Base-by-base conservation (phyloP, 92 coral and sea anemone species). In the Palythoa grandiflora region DNA sequence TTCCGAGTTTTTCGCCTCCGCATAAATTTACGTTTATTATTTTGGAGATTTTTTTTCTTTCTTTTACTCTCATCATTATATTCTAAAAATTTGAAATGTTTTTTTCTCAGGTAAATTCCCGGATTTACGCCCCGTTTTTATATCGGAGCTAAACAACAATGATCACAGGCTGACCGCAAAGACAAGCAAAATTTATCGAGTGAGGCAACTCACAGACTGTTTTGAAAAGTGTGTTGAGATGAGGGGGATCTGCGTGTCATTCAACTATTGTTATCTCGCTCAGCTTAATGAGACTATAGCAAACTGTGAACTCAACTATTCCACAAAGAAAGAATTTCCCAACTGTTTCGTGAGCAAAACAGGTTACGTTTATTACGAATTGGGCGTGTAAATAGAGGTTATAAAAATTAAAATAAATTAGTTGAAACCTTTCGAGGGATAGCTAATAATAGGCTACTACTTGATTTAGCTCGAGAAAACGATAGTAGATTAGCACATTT, bases 181-280 rank as follows among this genome's bases (percentile, higher is more conserved):
- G 63, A 15, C 75, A n/a, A 63, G 65, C 38, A 80, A 63, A 40
- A 36, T 65, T 28, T 21, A 65, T n/a, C 61, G n/a, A 61, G 85
- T 80, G 12, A 80, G 19, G 35, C 60, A 80, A 10, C 70, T 80
- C 5, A 80, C 75, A 12, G 85, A 63, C n/a, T 80, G 85, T 61
- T 80, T 80, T 12, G 48, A 38, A 20, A 80, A 80, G 85, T 80
- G 85, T 44, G 44, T 80, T 10, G 85, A 65, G 38, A 80, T 80
- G 85, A 65, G 55, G 9, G 75, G 85, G 12, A n/a, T 47, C n/a
- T 80, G 85, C 12, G 85, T 66, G 5, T 80, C 85, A 17, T 80
- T 59, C 85, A 80, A 80, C 75, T 80, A 65, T 52, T 38, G 52
- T 48, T 47, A 63, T 16, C 5, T 20, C 40, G 16, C 60, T 3